A percentile compares a stretch with the other conserved stretches of the same genome.
These are phyloP conservation scores for Drosophila persimilis DNA, from an alignment of 1,140 invertebrate genomes.

Conservation along the genomic window DNA sequence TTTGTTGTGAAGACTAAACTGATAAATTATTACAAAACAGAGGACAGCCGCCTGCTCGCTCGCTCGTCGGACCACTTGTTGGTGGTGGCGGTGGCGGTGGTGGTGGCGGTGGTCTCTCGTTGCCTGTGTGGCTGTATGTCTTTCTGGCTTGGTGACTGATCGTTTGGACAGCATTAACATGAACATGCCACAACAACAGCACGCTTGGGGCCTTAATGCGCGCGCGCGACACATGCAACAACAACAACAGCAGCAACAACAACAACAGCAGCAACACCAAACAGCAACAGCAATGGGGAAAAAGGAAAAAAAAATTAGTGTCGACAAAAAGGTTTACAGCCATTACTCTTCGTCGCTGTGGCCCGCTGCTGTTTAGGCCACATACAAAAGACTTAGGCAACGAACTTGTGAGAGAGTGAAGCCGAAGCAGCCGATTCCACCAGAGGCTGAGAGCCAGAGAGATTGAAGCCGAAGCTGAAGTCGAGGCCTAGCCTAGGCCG, in stretches of 20 bases:
- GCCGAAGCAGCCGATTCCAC: not conserved
- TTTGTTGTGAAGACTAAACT: constrained; percentile 82
- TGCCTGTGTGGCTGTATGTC: constrained; percentile 19
- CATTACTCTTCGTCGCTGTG: constrained; percentile 71
- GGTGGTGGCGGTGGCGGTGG: constrained; percentile 19
- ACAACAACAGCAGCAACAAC: constrained; percentile 35
- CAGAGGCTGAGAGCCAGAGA: too few species aligned
- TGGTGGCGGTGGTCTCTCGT: constrained; percentile 2
- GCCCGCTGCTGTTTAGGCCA: constrained; percentile 61
- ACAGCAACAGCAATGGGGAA: constrained; percentile 27
- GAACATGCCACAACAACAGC: constrained; percentile 68
- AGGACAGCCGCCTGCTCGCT: constrained; percentile 58
- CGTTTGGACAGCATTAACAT: constrained; percentile 80
- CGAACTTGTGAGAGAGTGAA: constrained; percentile 42
- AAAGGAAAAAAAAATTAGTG: constrained; percentile 75
- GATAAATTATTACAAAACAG: constrained; percentile 83
- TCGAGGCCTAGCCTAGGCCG: too few species aligned
- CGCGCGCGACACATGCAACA: constrained; percentile 62
- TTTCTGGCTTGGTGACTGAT: constrained; percentile 65
- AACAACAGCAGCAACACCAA: constrained; percentile 20
- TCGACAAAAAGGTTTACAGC: constrained; percentile 81
- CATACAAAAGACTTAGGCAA: constrained; percentile 81
- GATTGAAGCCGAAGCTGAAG: too few species aligned
- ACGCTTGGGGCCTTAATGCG: constrained; percentile 74
- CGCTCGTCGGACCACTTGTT: constrained; percentile 30